Evolutionary conservation across 1,140 invertebrate species (phyloP).

Genomic region (Cecropterus lyciades): DNA sequence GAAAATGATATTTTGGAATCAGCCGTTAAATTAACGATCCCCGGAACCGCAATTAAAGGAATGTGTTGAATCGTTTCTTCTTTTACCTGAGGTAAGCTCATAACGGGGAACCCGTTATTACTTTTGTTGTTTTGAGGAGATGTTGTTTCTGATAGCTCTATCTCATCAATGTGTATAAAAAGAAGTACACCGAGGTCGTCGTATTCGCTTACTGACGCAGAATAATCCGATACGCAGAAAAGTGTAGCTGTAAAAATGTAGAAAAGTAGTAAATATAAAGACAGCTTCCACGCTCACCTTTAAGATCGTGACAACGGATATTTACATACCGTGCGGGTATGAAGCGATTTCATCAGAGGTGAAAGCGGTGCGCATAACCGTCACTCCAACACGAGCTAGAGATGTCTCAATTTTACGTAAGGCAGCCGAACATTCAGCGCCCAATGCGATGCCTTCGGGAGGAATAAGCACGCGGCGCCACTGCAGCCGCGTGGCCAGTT

Average conservation of each 20-base stretch:
- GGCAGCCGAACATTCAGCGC: slow-evolving; percentile 42
- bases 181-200: slow-evolving; percentile 6
- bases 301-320: no score
- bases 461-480: slow-evolving; percentile 52
- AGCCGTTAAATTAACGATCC: slow-evolving; percentile 20
- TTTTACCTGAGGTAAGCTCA: background rate
- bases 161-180: slow-evolving; percentile 16
- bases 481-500: slow-evolving; percentile 42
- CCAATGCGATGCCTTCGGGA: slow-evolving; percentile 4
- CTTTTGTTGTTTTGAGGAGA: background rate
- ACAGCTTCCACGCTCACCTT: background rate
- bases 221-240: slow-evolving; percentile 11
- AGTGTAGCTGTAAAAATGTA: slow-evolving; percentile 10
- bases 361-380: slow-evolving; percentile 37
- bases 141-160: background rate
- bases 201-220: background rate
- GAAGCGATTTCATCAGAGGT: slow-evolving; percentile 24
- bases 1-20: slow-evolving; percentile 13
- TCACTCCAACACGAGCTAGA: slow-evolving; percentile 44
- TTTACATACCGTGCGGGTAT: slow-evolving; percentile 47
- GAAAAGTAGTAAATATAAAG: background rate
- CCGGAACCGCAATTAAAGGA: background rate
- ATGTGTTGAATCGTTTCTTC: background rate
- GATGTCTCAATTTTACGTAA: slow-evolving; percentile 41
- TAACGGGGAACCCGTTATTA: slow-evolving; percentile 1